These are phyloP conservation scores for Thereva unica DNA, from an alignment of 2,888 invertebrate species.

Conservation along the genomic window DNA sequence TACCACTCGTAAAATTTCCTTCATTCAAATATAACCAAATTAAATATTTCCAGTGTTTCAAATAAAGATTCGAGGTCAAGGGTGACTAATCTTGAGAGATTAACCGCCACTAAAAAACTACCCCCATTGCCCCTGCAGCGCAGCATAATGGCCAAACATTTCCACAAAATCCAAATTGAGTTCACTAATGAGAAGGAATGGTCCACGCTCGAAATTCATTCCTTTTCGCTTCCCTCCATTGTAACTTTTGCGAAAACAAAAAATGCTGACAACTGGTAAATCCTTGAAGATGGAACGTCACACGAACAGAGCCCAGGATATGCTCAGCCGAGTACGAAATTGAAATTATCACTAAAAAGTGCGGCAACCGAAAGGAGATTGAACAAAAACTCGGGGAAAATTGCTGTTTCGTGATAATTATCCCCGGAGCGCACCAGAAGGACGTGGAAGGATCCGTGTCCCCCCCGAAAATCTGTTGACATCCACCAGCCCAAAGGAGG, in stretches of 20 bases:
- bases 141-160: neutral
- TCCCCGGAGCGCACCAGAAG: conserved; percentile 3
- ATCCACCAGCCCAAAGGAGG: neutral
- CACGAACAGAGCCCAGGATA: conserved; percentile 34
- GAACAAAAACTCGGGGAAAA: conserved; percentile 18
- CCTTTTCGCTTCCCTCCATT: conserved; percentile 5
- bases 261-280: conserved; percentile 26
- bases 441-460: conserved; percentile 18
- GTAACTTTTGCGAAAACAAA: conserved; percentile 14
- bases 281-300: conserved; percentile 36
- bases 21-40: too few species aligned
- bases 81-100: too few species aligned
- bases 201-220: neutral
- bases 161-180: conserved; percentile 27
- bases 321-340: conserved; percentile 42
- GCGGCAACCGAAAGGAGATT: conserved; percentile 22
- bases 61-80: too few species aligned
- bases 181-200: conserved; percentile 23
- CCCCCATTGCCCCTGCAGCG: too few species aligned
- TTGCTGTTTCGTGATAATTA: conserved; percentile 38
- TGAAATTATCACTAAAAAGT: conserved; percentile 40
- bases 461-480: conserved; percentile 27
- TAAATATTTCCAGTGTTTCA: too few species aligned
- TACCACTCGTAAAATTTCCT: too few species aligned
- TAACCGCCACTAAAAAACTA: too few species aligned